Evolutionary conservation across 2,888 invertebrate genomes (phyloP).

Genomic region (Ennomos erosarius): DNA sequence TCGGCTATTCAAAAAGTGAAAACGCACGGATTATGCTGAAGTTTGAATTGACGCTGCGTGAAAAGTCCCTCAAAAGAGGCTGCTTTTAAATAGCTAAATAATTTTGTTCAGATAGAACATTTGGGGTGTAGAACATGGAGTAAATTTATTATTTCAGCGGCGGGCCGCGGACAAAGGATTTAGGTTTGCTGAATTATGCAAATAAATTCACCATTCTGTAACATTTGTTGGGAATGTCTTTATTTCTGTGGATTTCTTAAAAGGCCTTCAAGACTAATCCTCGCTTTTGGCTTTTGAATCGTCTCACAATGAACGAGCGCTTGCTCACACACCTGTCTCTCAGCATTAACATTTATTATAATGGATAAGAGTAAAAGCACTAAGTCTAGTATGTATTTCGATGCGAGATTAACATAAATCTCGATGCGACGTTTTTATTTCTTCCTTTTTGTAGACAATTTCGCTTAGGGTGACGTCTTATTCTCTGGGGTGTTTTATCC

Average conservation of each 20-base stretch:
- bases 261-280: slow-evolving; percentile 73
- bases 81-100: slow-evolving; percentile 74
- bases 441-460: slow-evolving; percentile 44
- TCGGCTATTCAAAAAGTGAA: slow-evolving; percentile 42
- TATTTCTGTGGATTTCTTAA: slow-evolving; percentile 81
- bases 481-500: slow-evolving; percentile 33
- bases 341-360: slow-evolving; percentile 52
- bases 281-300: slow-evolving; percentile 71
- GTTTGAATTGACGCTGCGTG: slow-evolving; percentile 51
- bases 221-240: slow-evolving; percentile 84
- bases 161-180: slow-evolving; percentile 81
- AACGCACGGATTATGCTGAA: slow-evolving; percentile 44
- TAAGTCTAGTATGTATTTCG: slow-evolving; percentile 45
- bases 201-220: slow-evolving; percentile 84
- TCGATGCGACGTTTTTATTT: slow-evolving; percentile 48
- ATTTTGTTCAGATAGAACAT: slow-evolving; percentile 76
- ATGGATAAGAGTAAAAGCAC: slow-evolving; percentile 46
- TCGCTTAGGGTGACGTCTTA: slow-evolving; percentile 41
- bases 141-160: slow-evolving; percentile 81
- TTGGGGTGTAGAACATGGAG: slow-evolving; percentile 76
- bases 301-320: slow-evolving; percentile 61
- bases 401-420: slow-evolving; percentile 53
- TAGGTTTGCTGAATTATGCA: slow-evolving; percentile 83
- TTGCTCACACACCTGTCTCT: slow-evolving; percentile 57
- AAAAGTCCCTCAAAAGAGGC: slow-evolving; percentile 57